phyloP scores from a whole-genome alignment of 2,888 invertebrate genomes.

The Leucoma salicis region DNA sequence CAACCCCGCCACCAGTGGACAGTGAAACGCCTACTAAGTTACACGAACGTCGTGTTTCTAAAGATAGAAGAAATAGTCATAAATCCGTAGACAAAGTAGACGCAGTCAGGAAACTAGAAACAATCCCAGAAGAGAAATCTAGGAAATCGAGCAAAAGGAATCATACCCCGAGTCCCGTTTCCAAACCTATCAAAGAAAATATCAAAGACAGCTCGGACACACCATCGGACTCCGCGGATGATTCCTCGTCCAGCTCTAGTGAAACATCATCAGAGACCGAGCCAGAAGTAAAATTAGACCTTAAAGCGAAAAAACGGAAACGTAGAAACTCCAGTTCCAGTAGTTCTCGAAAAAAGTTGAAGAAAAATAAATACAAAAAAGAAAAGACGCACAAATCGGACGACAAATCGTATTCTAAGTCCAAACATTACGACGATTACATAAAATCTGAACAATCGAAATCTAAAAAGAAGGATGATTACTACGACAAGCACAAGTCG shows the following conservation, averaged over 20 bases:
- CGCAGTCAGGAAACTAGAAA: slow-evolving; percentile 53
- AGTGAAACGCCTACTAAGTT: slow-evolving; percentile 64
- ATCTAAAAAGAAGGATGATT: slow-evolving; percentile 54
- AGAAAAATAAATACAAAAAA: slow-evolving; percentile 54
- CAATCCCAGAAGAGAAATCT: slow-evolving; percentile 58
- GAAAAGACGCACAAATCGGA: slow-evolving; percentile 47
- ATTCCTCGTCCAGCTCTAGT: slow-evolving; percentile 54
- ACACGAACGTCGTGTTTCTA: slow-evolving; percentile 54
- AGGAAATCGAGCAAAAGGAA: slow-evolving; percentile 56
- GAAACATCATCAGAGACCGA: slow-evolving; percentile 55
- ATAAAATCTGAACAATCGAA: slow-evolving; percentile 49
- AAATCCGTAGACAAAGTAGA: slow-evolving; percentile 60
- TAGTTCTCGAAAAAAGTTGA: slow-evolving; percentile 55
- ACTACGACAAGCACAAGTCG: slow-evolving; percentile 58
- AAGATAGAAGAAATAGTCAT: slow-evolving; percentile 58
- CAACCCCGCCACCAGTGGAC: slow-evolving; percentile 63
- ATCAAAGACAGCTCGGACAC: slow-evolving; percentile 66
- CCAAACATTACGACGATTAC: slow-evolving; percentile 54
- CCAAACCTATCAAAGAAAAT: slow-evolving; percentile 43
- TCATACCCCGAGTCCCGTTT: slow-evolving; percentile 57
- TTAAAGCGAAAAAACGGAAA: slow-evolving; percentile 62
- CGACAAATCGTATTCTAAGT: slow-evolving; percentile 50
- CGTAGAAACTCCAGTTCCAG: slow-evolving; percentile 58
- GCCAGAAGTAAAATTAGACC: slow-evolving; percentile 43
- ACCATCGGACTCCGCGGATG: slow-evolving; percentile 65